phyloP scores from a whole-genome alignment of 2,888 invertebrate genomes.

The Beris chalybata region DNA sequence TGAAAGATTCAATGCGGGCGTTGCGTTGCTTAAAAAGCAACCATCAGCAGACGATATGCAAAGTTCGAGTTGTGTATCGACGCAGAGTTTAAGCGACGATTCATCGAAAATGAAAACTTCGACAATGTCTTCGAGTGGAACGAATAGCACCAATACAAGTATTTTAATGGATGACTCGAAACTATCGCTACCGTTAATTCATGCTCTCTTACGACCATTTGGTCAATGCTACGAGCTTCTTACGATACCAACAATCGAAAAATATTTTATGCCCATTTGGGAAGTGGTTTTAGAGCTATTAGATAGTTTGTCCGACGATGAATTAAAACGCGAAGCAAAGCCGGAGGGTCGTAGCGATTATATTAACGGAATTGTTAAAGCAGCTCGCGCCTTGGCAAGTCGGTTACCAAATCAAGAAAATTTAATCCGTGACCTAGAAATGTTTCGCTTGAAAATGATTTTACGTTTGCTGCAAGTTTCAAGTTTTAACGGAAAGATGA shows the following conservation, averaged over 20 bases:
- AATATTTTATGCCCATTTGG: constrained; percentile 91
- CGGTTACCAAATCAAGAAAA: constrained; percentile 83
- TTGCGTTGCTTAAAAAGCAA: constrained; percentile 62
- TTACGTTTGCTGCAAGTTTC: constrained; percentile 90
- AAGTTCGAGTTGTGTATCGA: constrained; percentile 35
- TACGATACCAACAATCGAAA: constrained; percentile 85
- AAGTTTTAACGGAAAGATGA: constrained; percentile 99
- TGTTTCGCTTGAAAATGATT: constrained; percentile 95
- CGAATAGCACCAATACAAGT: constrained; percentile 39
- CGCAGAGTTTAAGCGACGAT: constrained; percentile 41
- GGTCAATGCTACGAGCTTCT: constrained; percentile 90
- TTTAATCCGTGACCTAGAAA: constrained; percentile 75
- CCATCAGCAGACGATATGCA: constrained; percentile 56
- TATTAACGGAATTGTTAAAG: constrained; percentile 90
- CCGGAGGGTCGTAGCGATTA: constrained; percentile 94
- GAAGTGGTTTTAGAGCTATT: constrained; percentile 88
- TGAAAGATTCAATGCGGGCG: constrained; percentile 78
- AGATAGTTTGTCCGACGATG: constrained; percentile 92
- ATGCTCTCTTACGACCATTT: constrained; percentile 84
- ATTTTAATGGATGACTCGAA: constrained; percentile 45
- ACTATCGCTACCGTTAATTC: constrained; percentile 74
- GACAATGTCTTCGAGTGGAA: constrained; percentile 39
- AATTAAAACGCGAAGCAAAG: constrained; percentile 92
- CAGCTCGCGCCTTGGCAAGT: constrained; percentile 85
- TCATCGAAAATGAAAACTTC: constrained; percentile 42